A percentile compares a stretch with the other conserved stretches of the same genome.
These are phyloP conservation scores for Stenurella melanura DNA, from an alignment of 2,888 invertebrate genomes.

Conservation along the genomic window DNA sequence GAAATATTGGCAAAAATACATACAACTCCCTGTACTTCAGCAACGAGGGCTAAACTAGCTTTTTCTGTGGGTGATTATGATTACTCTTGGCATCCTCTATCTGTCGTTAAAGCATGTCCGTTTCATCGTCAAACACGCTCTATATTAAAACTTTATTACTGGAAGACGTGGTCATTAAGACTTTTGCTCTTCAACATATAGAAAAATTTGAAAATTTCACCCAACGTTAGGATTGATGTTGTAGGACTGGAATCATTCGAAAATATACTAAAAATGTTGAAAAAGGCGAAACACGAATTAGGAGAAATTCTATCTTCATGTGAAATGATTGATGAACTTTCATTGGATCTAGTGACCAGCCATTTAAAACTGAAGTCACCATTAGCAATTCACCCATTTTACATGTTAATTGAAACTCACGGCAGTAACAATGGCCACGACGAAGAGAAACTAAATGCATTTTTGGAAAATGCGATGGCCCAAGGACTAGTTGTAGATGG, in stretches of 20 bases:
- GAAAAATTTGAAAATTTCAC: too few species aligned
- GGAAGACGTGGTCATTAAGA: too few species aligned
- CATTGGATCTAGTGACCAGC: constrained; percentile 80
- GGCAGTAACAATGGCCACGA: constrained; percentile 92
- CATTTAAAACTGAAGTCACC: constrained; percentile 80
- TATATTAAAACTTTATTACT: too few species aligned
- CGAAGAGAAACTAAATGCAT: constrained; percentile 87
- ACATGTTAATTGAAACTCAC: constrained; percentile 90
- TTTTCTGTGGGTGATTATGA: too few species aligned
- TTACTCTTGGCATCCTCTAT: too few species aligned
- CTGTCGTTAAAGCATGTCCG: too few species aligned
- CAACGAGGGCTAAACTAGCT: too few species aligned
- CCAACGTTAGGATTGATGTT: neutral
- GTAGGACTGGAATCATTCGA: constrained; percentile 86
- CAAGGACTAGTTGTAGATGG: constrained; percentile 86
- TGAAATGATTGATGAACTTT: constrained; percentile 91
- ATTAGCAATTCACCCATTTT: constrained; percentile 83
- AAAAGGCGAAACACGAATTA: constrained; percentile 83
- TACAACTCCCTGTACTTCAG: too few species aligned
- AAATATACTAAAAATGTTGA: constrained; percentile 84
- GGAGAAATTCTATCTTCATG: constrained; percentile 96
- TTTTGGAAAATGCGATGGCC: constrained; percentile 85
- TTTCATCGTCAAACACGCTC: too few species aligned
- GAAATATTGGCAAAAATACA: too few species aligned
- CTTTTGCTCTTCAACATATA: too few species aligned